Evolutionary conservation across 2,888 invertebrate genomes (phyloP).

Genomic region (Tanypteryx hageni): DNA sequence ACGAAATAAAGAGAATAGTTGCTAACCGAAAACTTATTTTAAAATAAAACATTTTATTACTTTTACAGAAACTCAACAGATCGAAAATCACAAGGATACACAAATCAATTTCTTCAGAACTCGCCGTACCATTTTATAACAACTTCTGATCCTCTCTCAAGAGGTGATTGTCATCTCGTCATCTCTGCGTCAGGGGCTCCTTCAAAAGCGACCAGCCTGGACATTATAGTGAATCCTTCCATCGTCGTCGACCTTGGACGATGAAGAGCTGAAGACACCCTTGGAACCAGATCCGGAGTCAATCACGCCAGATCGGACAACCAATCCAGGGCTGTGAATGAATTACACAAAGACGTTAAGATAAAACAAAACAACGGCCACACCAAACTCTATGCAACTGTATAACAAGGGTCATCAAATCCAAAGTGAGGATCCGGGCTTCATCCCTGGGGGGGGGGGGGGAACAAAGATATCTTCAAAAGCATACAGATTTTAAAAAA

Average conservation of each 20-base stretch:
- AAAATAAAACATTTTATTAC: background rate
- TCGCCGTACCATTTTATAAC: background rate
- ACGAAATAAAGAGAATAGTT: too few relatives aligned
- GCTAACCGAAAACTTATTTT: too few relatives aligned
- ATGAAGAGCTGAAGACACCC: constrained; percentile 77
- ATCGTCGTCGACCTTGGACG: constrained; percentile 74
- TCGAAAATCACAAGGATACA: background rate
- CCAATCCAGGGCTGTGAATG: background rate
- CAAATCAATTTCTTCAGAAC: background rate
- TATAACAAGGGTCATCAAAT: too few relatives aligned
- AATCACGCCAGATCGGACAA: constrained; percentile 71
- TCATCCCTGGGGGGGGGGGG: too few relatives aligned
- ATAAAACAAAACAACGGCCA: too few relatives aligned
- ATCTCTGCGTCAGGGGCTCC: background rate
- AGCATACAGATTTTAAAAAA: too few relatives aligned
- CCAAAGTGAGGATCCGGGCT: too few relatives aligned
- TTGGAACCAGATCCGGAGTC: constrained; percentile 75
- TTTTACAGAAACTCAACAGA: background rate
- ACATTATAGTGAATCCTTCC: constrained; percentile 77
- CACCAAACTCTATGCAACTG: too few relatives aligned
- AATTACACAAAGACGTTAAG: too few relatives aligned
- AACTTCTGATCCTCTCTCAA: background rate
- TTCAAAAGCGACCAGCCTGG: constrained; percentile 76
- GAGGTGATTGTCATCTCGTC: background rate
- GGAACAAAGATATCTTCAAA: too few relatives aligned